These are phyloP conservation scores for Sturnus vulgaris DNA, from an alignment of 2,113 vertebrate species.

Conservation along the genomic window DNA sequence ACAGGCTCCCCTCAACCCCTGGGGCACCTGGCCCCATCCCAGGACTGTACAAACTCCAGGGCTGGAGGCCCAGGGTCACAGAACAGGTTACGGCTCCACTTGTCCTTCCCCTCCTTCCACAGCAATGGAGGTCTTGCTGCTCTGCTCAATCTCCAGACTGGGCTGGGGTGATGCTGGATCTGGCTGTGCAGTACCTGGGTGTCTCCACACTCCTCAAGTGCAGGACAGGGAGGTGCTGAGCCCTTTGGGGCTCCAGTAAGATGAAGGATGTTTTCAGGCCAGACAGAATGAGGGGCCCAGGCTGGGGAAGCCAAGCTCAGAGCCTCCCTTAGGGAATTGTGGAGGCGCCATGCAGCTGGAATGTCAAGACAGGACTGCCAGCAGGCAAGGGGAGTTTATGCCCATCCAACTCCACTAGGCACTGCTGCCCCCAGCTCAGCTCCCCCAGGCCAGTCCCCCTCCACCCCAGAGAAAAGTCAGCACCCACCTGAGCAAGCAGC, in stretches of 20 bases:
- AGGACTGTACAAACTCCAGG: neutral
- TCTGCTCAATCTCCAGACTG: neutral
- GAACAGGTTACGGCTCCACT: accelerated
- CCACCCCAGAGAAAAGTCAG: neutral
- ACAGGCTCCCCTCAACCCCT: neutral
- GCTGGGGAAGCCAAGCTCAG: neutral
- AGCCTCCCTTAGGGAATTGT: neutral
- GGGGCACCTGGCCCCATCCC: neutral
- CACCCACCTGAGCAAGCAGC: constrained; percentile 51
- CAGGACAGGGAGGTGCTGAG: neutral
- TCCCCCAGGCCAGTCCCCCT: neutral
- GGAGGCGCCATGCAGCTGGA: accelerated
- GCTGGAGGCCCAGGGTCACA: neutral
- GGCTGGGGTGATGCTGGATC: neutral
- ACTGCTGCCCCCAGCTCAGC: neutral
- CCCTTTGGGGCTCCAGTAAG: neutral
- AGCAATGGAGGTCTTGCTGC: neutral
- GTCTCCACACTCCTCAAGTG: neutral
- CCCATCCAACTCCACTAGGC: neutral
- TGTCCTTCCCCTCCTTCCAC: accelerated
- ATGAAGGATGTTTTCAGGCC: neutral
- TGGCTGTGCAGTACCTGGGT: neutral
- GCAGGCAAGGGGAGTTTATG: neutral
- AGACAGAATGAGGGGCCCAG: neutral
- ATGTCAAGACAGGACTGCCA: neutral